Percentiles rank a stretch among this genome's conserved stretches.
Evolutionary conservation across 2,888 invertebrate genomes (phyloP).

Genomic region (Caenorhabditis auriculariae): DNA sequence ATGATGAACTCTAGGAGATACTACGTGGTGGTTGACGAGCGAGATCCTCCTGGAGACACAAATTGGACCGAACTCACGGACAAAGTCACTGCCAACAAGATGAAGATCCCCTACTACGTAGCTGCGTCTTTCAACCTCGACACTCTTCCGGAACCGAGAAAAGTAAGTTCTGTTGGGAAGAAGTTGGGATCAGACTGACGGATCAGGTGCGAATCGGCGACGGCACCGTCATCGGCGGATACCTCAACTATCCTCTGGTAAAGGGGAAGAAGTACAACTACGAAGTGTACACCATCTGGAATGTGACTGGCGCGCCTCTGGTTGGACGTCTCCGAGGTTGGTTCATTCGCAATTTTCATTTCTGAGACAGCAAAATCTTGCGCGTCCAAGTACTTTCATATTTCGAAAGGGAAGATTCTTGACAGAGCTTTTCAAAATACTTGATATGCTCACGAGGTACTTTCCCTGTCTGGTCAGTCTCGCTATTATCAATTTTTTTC

Average conservation of each 20-base stretch:
- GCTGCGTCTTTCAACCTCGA: constrained; percentile 61
- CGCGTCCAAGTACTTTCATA: too few species aligned
- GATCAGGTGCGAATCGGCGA: constrained; percentile 56
- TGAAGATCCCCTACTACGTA: constrained; percentile 62
- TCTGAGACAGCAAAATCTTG: too few species aligned
- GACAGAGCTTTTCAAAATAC: too few species aligned
- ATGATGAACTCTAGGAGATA: constrained; percentile 60
- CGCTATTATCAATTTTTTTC: too few species aligned
- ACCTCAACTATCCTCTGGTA: constrained; percentile 62
- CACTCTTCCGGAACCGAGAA: constrained; percentile 54
- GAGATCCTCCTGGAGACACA: constrained; percentile 62
- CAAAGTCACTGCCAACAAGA: constrained; percentile 60
- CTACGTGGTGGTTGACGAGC: constrained; percentile 63
- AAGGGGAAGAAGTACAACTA: constrained; percentile 63
- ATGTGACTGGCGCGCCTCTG: constrained; percentile 56
- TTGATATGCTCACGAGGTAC: too few species aligned
- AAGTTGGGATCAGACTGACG: too few species aligned
- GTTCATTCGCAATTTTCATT: too few species aligned
- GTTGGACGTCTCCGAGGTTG: constrained; percentile 59
- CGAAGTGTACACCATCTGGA: constrained; percentile 61
- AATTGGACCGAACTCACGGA: constrained; percentile 63
- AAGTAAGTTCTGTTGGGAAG: constrained; percentile 22
- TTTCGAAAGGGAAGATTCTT: too few species aligned
- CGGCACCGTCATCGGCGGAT: constrained; percentile 62
- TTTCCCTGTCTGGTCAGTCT: too few species aligned